These are phyloP conservation scores for Incurvaria masculella DNA, from an alignment of 2,888 invertebrate genomes.

Conservation along the genomic window DNA sequence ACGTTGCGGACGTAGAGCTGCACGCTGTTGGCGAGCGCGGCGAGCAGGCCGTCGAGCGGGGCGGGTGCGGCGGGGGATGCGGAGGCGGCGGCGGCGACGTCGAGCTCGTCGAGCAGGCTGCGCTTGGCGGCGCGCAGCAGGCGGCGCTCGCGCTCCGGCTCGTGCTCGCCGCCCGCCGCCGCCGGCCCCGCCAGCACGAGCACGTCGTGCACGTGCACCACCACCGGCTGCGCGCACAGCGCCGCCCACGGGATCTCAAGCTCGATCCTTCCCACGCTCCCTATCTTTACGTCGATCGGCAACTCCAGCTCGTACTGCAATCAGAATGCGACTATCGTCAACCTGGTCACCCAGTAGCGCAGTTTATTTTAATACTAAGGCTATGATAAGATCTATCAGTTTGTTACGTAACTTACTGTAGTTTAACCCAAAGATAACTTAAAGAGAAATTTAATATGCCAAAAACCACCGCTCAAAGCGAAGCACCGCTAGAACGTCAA, in stretches of 20 bases:
- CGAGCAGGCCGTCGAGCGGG: slow-evolving; percentile 68
- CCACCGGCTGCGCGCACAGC: slow-evolving; percentile 69
- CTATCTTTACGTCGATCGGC: slow-evolving; percentile 79
- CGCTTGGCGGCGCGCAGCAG: slow-evolving; percentile 70
- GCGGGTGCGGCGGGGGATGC: slow-evolving; percentile 58
- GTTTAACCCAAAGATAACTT: too few species aligned
- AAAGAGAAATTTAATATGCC: too few species aligned
- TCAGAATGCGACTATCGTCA: too few species aligned
- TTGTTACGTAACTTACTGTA: too few species aligned
- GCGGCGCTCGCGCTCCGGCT: slow-evolving; percentile 69
- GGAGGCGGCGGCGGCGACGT: slow-evolving; percentile 37
- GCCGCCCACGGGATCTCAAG: slow-evolving; percentile 78
- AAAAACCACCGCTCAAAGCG: too few species aligned
- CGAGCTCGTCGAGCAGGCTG: slow-evolving; percentile 65
- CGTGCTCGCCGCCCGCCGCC: slow-evolving; percentile 63
- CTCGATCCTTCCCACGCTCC: slow-evolving; percentile 71
- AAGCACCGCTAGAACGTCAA: too few species aligned
- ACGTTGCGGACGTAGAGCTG: slow-evolving; percentile 76
- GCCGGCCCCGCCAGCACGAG: slow-evolving; percentile 74
- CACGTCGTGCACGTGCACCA: slow-evolving; percentile 73
- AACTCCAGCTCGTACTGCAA: slow-evolving; percentile 76
- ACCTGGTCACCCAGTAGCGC: too few species aligned
- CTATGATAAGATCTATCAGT: not conserved
- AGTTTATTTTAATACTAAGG: too few species aligned
- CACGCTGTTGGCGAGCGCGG: slow-evolving; percentile 75